Evolutionary conservation across 2,113 vertebrate species (phyloP).

Genomic region (Todiramphus chloris): DNA sequence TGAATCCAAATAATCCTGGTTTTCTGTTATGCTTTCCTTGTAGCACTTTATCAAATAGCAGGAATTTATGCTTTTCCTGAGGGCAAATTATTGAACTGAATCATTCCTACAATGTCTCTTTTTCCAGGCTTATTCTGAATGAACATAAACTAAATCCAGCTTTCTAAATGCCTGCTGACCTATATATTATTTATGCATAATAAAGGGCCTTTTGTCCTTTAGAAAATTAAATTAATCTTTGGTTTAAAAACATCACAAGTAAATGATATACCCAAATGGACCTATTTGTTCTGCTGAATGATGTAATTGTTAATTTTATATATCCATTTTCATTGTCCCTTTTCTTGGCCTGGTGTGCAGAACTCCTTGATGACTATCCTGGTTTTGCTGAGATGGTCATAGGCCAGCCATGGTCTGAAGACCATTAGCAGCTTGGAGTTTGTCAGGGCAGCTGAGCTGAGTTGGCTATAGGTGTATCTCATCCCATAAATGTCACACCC

Average conservation of each 20-base stretch:
- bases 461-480: no score
- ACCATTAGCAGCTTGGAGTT: no score
- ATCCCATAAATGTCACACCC: no score
- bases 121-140: background rate
- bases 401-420: no score
- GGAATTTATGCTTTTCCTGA: background rate
- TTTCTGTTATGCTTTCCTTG: background rate
- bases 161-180: background rate
- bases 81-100: background rate
- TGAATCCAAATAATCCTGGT: background rate
- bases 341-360: background rate
- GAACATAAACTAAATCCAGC: background rate
- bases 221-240: background rate
- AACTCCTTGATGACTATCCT: background rate
- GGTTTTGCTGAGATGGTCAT: no score
- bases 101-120: background rate
- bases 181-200: background rate
- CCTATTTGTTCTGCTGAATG: background rate
- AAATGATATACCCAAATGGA: background rate
- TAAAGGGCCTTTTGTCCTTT: background rate
- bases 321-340: background rate
- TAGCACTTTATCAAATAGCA: background rate
- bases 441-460: no score
- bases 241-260: background rate
- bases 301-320: background rate